Conservation (phyloP, 2,888 invertebrate genomes). For the Autographa gamma region DNA sequence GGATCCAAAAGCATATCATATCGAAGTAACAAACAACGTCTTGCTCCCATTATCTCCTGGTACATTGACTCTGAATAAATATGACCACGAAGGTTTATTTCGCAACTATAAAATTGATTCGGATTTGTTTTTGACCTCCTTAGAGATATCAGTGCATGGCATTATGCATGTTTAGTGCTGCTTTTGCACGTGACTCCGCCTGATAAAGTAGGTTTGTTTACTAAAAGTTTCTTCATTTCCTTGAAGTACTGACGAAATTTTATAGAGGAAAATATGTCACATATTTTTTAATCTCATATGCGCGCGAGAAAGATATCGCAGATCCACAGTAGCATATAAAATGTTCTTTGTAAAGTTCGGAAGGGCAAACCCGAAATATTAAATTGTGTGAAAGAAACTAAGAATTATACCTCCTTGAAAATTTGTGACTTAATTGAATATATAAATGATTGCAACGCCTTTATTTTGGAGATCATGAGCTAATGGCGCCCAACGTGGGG, state of each 20-base stretch:
- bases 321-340: too few relatives aligned
- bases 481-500: too few relatives aligned
- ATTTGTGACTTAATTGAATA: too few relatives aligned
- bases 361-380: too few relatives aligned
- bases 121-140: conserved; percentile 63
- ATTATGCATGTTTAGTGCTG: conserved; percentile 31
- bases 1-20: not conserved
- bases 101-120: conserved; percentile 62
- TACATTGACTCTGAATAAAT: conserved; percentile 62
- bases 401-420: too few relatives aligned
- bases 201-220: conserved; percentile 35
- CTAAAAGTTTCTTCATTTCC: not conserved
- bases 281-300: too few relatives aligned
- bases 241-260: not conserved
- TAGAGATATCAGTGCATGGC: conserved; percentile 51
- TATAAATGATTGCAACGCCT: too few relatives aligned
- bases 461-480: too few relatives aligned
- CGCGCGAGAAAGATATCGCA: too few relatives aligned
- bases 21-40: conserved; percentile 3
- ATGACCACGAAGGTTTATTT: conserved; percentile 65
- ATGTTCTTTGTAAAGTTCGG: too few relatives aligned
- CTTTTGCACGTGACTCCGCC: conserved; percentile 15
- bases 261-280: not conserved
- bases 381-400: too few relatives aligned
- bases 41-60: conserved; percentile 41